phyloP scores from a whole-genome alignment of 2,888 invertebrate species.

The Chaetoderma sp. region DNA sequence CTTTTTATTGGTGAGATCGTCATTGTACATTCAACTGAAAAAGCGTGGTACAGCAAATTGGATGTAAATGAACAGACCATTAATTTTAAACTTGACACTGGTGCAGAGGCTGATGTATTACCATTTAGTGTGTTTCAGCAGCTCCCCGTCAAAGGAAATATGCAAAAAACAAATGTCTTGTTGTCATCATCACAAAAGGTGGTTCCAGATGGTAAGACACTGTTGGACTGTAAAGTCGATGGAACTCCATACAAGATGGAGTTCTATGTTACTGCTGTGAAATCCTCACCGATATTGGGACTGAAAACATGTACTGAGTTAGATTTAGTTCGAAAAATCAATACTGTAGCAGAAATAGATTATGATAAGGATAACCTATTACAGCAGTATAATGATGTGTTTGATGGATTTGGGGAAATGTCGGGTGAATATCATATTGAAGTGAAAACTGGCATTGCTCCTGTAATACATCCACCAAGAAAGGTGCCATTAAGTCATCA shows the following conservation, averaged over 20 bases:
- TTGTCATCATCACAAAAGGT: too few species aligned
- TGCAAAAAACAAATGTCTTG: too few species aligned
- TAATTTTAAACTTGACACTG: conserved; percentile 31
- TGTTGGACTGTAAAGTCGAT: neutral
- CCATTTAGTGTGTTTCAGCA: conserved; percentile 5
- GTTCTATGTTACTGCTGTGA: neutral
- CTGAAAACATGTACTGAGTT: neutral
- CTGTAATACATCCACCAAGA: neutral
- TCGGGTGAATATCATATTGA: neutral
- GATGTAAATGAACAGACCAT: conserved; percentile 9
- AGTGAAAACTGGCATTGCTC: neutral
- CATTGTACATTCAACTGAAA: neutral
- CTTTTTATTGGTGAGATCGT: neutral
- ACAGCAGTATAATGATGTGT: neutral
- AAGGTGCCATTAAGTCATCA: neutral
- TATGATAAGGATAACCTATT: neutral
- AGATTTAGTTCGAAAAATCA: neutral
- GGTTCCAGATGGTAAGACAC: neutral
- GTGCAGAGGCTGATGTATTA: conserved; percentile 28
- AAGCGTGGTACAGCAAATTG: conserved; percentile 16
- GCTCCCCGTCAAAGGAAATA: neutral
- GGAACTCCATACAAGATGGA: neutral
- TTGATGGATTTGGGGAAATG: neutral
- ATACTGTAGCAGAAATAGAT: neutral
- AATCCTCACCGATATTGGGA: neutral